Percentiles rank a stretch among this genome's conserved stretches.
phyloP scores from a whole-genome alignment of 35 echinoderm and acorn worm genomes.

The Nesometra sesokonis region DNA sequence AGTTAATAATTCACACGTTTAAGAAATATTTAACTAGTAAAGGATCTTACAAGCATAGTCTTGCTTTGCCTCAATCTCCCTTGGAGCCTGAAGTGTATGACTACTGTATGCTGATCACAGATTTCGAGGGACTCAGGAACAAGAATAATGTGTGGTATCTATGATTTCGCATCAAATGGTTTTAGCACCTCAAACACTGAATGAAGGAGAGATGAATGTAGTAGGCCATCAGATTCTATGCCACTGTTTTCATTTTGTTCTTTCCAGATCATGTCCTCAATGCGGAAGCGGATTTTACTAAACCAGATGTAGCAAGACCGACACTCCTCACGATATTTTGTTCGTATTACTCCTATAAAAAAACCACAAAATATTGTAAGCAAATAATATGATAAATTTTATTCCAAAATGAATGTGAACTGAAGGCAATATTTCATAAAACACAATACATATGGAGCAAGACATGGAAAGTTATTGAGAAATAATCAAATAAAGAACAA shows the following conservation, averaged over 20 bases:
- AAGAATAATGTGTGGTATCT: no score
- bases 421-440: not conserved
- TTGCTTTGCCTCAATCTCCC: no score
- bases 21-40: no score
- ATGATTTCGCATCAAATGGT: conserved; percentile 27
- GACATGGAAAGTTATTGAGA: no score
- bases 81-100: no score
- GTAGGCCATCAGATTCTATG: conserved; percentile 57
- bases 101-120: no score
- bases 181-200: conserved; percentile 57
- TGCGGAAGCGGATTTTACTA: conserved; percentile 58
- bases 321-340: conserved; percentile 74
- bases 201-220: conserved; percentile 67
- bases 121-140: no score
- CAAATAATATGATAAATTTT: no score
- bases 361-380: not conserved
- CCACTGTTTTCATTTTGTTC: conserved; percentile 32
- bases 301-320: conserved; percentile 71
- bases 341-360: conserved; percentile 63
- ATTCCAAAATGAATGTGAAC: not conserved
- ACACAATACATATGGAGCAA: not conserved
- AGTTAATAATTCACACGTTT: no score
- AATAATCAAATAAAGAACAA: no score
- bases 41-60: no score
- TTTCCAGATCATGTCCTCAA: conserved; percentile 53